A percentile compares a stretch with the other conserved stretches of the same genome.
phyloP scores from a whole-genome alignment of 1,140 invertebrate species.

The Diorhabda carinulata region DNA sequence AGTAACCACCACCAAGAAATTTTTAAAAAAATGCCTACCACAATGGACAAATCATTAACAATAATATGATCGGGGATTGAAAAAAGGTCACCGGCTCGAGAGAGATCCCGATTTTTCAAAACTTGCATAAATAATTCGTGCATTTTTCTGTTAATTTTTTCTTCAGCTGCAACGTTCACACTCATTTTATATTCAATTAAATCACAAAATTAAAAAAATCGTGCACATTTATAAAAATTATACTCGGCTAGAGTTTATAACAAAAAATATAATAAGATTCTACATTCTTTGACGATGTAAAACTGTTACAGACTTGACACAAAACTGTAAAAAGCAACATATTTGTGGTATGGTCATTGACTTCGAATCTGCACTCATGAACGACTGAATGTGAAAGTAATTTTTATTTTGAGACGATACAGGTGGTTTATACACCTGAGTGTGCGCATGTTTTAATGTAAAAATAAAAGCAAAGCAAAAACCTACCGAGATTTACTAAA shows the following conservation, averaged over 20 bases:
- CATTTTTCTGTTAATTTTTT: slow-evolving; percentile 57
- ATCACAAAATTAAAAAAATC: slow-evolving; percentile 10
- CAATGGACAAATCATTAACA: slow-evolving; percentile 78
- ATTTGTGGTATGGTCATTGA: slow-evolving; percentile 19
- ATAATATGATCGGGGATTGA: slow-evolving; percentile 81
- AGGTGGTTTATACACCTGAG: slow-evolving; percentile 6
- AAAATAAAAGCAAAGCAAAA: neutral
- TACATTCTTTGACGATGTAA: slow-evolving; percentile 8
- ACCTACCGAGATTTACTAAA: too few species aligned
- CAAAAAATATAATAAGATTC: slow-evolving; percentile 3
- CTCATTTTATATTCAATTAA: slow-evolving; percentile 13
- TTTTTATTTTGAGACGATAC: slow-evolving; percentile 1
- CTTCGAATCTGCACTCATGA: slow-evolving; percentile 3
- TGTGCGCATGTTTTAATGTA: neutral
- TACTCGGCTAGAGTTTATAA: neutral
- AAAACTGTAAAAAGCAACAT: slow-evolving; percentile 22
- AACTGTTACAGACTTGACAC: slow-evolving; percentile 7
- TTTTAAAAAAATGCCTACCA: slow-evolving; percentile 56
- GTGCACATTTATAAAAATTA: neutral
- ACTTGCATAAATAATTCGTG: slow-evolving; percentile 86
- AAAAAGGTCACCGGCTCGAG: slow-evolving; percentile 87
- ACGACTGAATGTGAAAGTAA: neutral
- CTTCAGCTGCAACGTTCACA: slow-evolving; percentile 23
- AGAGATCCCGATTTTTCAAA: slow-evolving; percentile 79
- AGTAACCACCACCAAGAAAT: slow-evolving; percentile 9